These are phyloP conservation scores for Gobio occitaniae DNA, from an alignment of 2,797 vertebrate species.

Conservation along the genomic window DNA sequence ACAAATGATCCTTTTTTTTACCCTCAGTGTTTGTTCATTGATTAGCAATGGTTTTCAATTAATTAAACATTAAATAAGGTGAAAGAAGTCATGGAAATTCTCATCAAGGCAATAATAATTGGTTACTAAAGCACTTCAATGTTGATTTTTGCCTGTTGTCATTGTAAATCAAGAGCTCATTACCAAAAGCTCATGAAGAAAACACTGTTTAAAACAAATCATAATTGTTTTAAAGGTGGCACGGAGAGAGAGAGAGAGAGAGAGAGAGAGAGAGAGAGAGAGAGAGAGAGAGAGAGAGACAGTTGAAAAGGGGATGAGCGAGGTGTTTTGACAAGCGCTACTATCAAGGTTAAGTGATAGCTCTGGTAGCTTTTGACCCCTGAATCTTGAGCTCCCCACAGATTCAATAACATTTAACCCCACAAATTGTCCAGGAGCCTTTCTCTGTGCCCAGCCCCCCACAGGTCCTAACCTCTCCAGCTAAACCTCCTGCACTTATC, in stretches of 20 bases:
- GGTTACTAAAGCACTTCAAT: neutral
- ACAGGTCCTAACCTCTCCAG: neutral
- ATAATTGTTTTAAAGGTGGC: neutral
- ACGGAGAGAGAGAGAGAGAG: neutral
- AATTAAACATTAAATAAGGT: constrained; percentile 28
- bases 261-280: too few species aligned
- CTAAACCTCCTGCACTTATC: neutral
- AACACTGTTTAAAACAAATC: constrained; percentile 4
- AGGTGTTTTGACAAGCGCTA: neutral
- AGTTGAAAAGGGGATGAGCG: neutral
- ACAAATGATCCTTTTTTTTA: constrained; percentile 30
- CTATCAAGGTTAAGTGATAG: constrained; percentile 11
- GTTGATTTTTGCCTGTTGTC: neutral
- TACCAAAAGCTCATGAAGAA: constrained; percentile 16
- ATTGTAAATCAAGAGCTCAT: constrained; percentile 29
- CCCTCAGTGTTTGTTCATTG: constrained; percentile 24
- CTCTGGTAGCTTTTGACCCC: constrained; percentile 24
- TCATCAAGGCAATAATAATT: constrained; percentile 26
- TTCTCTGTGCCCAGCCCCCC: neutral
- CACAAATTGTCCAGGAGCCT: neutral
- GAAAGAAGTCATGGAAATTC: neutral
- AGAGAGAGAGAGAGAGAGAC: neutral
- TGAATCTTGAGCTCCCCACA: constrained; percentile 6
- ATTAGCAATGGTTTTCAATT: constrained; percentile 16
- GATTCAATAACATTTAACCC: constrained; percentile 17